Evolutionary conservation across 2,113 vertebrate genomes (phyloP), one percentile per base, ranked within the genome.

Genomic region (Pholis gunnellus): DNA sequence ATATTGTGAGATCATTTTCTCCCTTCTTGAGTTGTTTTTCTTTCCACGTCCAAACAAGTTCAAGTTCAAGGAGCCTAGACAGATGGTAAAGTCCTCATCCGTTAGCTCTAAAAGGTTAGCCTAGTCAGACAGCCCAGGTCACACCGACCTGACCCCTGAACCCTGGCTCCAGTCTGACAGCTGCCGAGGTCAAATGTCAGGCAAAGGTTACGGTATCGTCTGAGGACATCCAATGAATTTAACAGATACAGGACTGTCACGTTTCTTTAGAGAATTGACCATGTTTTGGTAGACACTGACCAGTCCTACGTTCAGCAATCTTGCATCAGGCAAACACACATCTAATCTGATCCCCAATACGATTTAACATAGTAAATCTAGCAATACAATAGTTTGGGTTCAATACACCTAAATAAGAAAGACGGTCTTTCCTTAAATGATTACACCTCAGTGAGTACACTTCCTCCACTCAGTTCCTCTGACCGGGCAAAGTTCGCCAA

Each of bases 11-110:
- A 77, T 2, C 2, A 15, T 86, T 84, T 87, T 77, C 31, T 54
- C 29, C 25, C 25, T 50, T 54, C 31, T 68, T 11, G 3, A 63
- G 20, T 71, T 75, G 31, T 57, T 81, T 31, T 48, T 56, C 56
- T 78, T 90, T 86, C 44, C 31, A 61, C 59, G 11, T 81, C 73
- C 74, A 75, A 71, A 84, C 88, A 92, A 94, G 91, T 93, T 94
- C 92, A 94, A 94, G 94, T 94, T 94, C 92, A 93, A 94, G 89
- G 86, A 92, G 87, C 82, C 77, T 77, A 75, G 85, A 82, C 94
- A 94, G 94, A 94, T 94, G 94, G 94, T 80, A 64, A 88, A 90
- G 90, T 87, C 89, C 86, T 93, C 88, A 89, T 92, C 80, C 81
- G 83, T 87, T 88, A 68, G 82, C 75, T 75, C 75, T n/a, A 83